Evolutionary conservation across 2,797 vertebrate genomes (phyloP), one percentile per base, ranked within the genome.

Genomic region (Tragopan temminckii): DNA sequence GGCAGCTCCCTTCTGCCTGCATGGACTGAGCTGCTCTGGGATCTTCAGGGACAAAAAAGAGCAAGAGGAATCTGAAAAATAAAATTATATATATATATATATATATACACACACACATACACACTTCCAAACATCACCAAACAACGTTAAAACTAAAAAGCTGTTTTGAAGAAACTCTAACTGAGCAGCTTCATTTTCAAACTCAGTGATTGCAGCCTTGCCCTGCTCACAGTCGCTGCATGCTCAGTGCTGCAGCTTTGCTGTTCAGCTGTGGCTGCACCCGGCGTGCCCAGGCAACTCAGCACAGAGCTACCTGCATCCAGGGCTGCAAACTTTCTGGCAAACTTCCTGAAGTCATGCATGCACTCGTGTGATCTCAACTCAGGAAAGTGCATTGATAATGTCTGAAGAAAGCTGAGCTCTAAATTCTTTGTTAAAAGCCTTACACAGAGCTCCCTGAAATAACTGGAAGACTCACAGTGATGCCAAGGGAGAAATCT

Each of bases 361-460:
- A 16, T 8, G 67, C 72, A 64, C 33, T 5, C 4, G 16, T 5
- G 1, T 40, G 69, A 92, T 63, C 77, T 83, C 74, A 75, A 0
- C 25, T 55, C 79, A 43, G 79, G 69, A 89, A 67, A 93, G 88
- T 2, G 46, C 59, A 75, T 58, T 83, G 45, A 53, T 62, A 62
- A 42, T 25, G 40, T 72, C 68, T 0, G 1, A 64, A 68, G 76
- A 81, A 66, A 93, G 81, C 69, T 48, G 66, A 92, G 89, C 42
- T 91, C 53, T 11, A 62, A 71, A 85, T 75, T 85, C 84, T 40
- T 87, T 27, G 25, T 12, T 46, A 33, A 89, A 92, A 85, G 45
- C 72, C 79, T 66, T 78, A 50, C 20, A 25, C 72, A 87, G 74
- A 92, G 62, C 79, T 94, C 79, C 42, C 79, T 55, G 69, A 80